Evolutionary conservation across 2,797 vertebrate genomes (phyloP), one percentile per base, ranked within the genome.

Genomic region (Rhincodon typus): DNA sequence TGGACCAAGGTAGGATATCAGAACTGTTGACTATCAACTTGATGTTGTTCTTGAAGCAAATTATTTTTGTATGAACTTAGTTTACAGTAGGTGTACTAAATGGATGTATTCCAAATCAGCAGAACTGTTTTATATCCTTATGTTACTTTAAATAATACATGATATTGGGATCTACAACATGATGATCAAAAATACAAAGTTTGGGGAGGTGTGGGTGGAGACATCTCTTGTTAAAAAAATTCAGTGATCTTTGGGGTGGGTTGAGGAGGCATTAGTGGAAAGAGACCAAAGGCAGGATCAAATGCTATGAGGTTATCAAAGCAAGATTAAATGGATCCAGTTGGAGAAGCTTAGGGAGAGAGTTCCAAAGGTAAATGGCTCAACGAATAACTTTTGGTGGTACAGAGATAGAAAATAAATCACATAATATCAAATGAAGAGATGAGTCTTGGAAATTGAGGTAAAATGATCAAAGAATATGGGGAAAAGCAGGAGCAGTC

Each of bases 1-100:
- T 82, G 96, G 96, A 66, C 95, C 94, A 96, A 96, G 96, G 96
- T 96, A 42, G 38, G 94, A 42, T 70, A 94, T 46, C 10, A 94
- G 13, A 34, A 57, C 15, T 62, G n/a, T 42, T 38, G 88, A 91
- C 34, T 38, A 42, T 67, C 10, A 67, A 10, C 38, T 42, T 90
- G 53, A 90, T 90, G 53, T 62, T 91, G 57, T 66, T n/a, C n/a
- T 67, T 93, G 90, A 93, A n/a, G n/a, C 19, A 67, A 93, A 69
- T 91, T 91, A 91, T 91, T 91, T 84, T 66, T 91, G 30, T 67
- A 93, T 38, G 17, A 93, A 93, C n/a, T 17, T 93, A 67, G n/a
- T 38, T 93, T 67, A 38, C 34, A 42, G 34, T 13, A 42, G 66
- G 38, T 93, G 19, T 8, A 69, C 21, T 67, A 62, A 62, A 90